Evolutionary conservation across 2,113 vertebrate species (phyloP), one percentile per base, ranked within the genome.

Genomic region (Anseranas semipalmata): DNA sequence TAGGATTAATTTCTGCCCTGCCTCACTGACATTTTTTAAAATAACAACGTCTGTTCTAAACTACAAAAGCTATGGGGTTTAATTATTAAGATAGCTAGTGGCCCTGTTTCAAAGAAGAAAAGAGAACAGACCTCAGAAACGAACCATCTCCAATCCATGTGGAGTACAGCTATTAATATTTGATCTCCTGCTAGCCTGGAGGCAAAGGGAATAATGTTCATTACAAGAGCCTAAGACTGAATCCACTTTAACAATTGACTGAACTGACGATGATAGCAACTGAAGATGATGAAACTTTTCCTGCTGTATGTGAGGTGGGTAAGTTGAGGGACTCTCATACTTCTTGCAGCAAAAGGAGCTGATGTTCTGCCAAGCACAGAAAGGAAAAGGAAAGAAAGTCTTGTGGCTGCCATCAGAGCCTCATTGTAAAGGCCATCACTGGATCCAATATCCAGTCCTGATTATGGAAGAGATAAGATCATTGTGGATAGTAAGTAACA

Each of bases 91-190:
- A 41, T 56, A 79, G 87, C 95, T 80, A 46, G 89, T 96, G 87
- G 93, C 95, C 93, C 95, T 94, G 71, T 80, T 97, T 94, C 89
- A 95, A 79, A 89, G 72, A 48, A 91, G 71, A 94, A 83, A 87
- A 93, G 84, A 19, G 95, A 96, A 59, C 93, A 95, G 94, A 85
- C 28, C 94, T 96, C 84, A 76, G 94, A 80, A 89, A 74, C 0
- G 12, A 95, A 59, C 81, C 75, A 12, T 87, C 89, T 59, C 39
- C 89, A 95, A 58, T 46, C 93, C 91, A 73, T 32, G 7, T 17
- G 90, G 89, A 92, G 77, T 28, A 93, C 89, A 95, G 87, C 87
- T 93, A 95, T 96, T 95, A 96, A 97, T 97, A 95, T 91, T 96
- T 95, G 94, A 96, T 97, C 81, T 91, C 82, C 81, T 77, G 89